Evolutionary conservation across 1,140 invertebrate species (phyloP), one percentile per base, ranked within the genome.

Genomic region (Apolygus lucorum): DNA sequence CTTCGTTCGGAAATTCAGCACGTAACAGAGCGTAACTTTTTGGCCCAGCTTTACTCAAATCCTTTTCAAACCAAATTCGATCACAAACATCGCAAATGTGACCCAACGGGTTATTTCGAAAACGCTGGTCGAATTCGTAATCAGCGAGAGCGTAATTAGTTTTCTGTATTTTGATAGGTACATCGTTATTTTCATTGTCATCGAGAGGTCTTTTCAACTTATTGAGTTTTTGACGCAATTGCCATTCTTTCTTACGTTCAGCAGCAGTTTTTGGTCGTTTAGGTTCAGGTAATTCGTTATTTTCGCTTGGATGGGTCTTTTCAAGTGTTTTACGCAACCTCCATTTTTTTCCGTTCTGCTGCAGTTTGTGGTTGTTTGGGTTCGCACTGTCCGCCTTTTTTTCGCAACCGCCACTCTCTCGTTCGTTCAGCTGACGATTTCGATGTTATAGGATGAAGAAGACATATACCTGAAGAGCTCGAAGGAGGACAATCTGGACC

Each of bases 121-220:
- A 49, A 49, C 34, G 34, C 34, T 49, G 8, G 34, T 49, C 34
- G 34, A 49, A 49, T 49, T 49, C 34, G 34, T 49, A 11, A 49
- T 11, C 34, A 49, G 34, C 34, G 34, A 49, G 34, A 49, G 34
- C 34, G 34, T 49, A 49, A 49, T 49, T 49, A 49, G 34, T 49
- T 49, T 49, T 49, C 34, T 49, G 34, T 49, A 49, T 49, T 49
- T 49, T 49, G 34, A 49, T 49, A 49, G 34, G 34, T 49, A 49
- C 34, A 49, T 49, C 34, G 34, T 49, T 49, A 49, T 49, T 49
- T 49, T 49, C 34, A 49, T 49, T 49, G 34, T 49, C 34, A 49
- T 49, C 34, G 17, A 49, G 17, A 11, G 8, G 34, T 49, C 34
- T 49, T 49, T 49, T 49, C 34, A 49, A 49, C 34, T 49, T 49